These are phyloP conservation scores for Drosophila ercepeae DNA, from an alignment of 1,140 invertebrate genomes.

Conservation along the genomic window DNA sequence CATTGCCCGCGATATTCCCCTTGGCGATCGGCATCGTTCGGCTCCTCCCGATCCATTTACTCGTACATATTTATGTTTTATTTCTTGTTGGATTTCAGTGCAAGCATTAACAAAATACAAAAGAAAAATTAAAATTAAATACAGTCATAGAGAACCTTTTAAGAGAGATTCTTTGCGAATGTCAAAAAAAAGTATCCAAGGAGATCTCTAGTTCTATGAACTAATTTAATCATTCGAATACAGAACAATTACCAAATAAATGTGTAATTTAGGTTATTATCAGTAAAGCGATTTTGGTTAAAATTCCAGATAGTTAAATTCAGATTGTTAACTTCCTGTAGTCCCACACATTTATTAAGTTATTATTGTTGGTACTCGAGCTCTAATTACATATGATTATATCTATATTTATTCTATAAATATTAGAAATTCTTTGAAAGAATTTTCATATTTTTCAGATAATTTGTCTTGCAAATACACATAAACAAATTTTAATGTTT, in stretches of 20 bases:
- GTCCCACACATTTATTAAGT: not conserved
- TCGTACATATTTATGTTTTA: conserved; percentile 40
- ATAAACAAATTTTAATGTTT: not conserved
- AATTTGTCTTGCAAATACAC: not conserved
- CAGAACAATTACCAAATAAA: conserved; percentile 24
- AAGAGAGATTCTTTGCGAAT: conserved; percentile 57
- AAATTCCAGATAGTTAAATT: not conserved
- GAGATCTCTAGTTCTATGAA: conserved; percentile 14
- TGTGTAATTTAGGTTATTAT: not conserved
- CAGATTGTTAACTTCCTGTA: not conserved
- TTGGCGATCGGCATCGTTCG: conserved; percentile 47
- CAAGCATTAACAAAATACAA: conserved; percentile 41
- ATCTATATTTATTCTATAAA: not conserved
- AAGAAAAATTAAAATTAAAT: conserved; percentile 13
- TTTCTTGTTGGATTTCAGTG: conserved; percentile 34
- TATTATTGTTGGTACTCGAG: not conserved
- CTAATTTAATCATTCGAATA: conserved; percentile 28
- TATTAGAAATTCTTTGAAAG: not conserved
- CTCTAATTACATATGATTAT: not conserved
- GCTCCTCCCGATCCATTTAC: conserved; percentile 62
- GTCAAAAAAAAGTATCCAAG: conserved; percentile 37
- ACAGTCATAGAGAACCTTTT: conserved; percentile 46
- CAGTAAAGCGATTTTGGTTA: conserved; percentile 5
- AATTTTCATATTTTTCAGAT: not conserved
- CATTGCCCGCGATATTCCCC: conserved; percentile 1